A percentile compares a stretch with the other conserved stretches of the same genome.
Evolutionary conservation across 2,797 vertebrate genomes (phyloP).

Genomic region (Chloroceryle inda): DNA sequence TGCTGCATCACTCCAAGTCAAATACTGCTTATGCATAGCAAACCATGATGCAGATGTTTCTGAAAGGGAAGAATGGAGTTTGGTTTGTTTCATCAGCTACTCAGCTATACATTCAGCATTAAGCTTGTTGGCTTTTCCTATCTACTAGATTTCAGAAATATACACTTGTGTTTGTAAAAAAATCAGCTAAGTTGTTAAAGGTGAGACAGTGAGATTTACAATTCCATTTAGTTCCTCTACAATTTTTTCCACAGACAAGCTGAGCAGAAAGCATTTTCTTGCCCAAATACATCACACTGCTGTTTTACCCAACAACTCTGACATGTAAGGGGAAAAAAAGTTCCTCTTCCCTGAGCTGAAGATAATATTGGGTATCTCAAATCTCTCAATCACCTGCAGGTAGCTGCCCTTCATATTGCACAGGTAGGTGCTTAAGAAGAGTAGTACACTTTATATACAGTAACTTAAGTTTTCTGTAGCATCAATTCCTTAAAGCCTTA

Average conservation of each 20-base stretch:
- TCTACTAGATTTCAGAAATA: not conserved
- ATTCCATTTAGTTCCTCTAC: not conserved
- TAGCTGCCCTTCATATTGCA: not conserved
- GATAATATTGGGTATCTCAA: not conserved
- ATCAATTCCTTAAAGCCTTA: not conserved
- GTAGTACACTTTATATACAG: not conserved
- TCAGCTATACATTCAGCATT: not conserved
- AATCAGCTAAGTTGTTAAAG: not conserved
- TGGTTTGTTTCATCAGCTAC: not conserved
- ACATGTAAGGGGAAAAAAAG: not conserved
- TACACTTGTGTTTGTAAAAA: not conserved
- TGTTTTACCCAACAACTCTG: not conserved
- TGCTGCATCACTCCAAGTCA: not conserved
- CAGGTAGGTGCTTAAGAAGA: not conserved
- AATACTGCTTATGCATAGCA: not conserved
- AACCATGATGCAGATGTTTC: not conserved
- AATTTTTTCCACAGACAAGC: not conserved
- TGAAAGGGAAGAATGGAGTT: not conserved
- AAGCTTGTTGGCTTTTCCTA: not conserved
- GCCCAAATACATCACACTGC: not conserved
- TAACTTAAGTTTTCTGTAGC: not conserved
- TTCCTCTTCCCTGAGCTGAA: not conserved
- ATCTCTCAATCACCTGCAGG: not conserved
- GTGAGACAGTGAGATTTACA: not conserved
- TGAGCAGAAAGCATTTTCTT: not conserved